Base-by-base conservation (phyloP, 2,113 vertebrate species). In the Corapipo altera region DNA sequence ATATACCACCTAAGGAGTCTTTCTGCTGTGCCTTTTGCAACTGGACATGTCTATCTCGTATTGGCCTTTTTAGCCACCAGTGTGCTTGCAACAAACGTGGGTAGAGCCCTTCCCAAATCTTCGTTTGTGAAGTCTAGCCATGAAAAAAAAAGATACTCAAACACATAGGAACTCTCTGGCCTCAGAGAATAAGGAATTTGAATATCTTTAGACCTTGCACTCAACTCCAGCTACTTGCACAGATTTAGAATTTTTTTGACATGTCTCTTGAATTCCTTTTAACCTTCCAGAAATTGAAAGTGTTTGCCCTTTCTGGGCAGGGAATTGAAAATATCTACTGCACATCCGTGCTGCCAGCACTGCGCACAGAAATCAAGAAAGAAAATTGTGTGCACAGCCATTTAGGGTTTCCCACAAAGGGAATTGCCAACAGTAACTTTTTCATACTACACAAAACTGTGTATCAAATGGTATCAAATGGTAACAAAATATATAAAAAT, bases 391-490 rank as follows among this genome's bases (percentile, higher is more conserved):
- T 37, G 7, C 48, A 80, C 5, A 16, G 15, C 15, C 23, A 33
- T 3, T 22, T 44, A 49, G 7, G 22, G 15, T 58, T 88, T 85
- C 12, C 17, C 24, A 35, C 6, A 72, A 62, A 58, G 5, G 5
- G 1, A 2, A 61, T 20, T 65, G 26, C 12, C 20, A 57, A 7
- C 13, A 75, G 5, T 30, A 15, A 26, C 11, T 46, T 44, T 65
- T 43, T 48, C 22, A 8, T 35, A 48, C 5, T 17, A 43, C 7
- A 69, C 9, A 32, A 6, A 28, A 24, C 17, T 32, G 26, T 69
- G 8, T 51, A 65, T 49, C 17, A 21, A 57, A 41, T 1, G 0
- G 8, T 51, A 65, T 49, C 17, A 21, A 57, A 41, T 1, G 0
- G 18, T 44, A 59, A 8, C 14, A 52, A 44, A 13, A 21, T 24